Conservation (phyloP, 1,140 invertebrate species). For the Euwallacea similis region DNA sequence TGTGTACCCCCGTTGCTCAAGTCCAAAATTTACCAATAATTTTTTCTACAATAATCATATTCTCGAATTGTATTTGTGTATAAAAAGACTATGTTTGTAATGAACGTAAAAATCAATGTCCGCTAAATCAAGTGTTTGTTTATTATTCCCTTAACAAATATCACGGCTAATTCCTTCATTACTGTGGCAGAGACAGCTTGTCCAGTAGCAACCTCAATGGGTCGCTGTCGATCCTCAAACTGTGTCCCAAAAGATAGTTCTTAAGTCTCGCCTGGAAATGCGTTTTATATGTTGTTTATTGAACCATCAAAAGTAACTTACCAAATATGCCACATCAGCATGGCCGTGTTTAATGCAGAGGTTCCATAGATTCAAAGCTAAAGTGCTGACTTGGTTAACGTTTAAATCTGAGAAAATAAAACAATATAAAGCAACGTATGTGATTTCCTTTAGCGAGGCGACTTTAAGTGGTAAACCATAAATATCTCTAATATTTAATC, state of each 20-base stretch:
- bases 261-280: background rate
- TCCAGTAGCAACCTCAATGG: background rate
- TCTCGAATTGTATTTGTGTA: too few relatives aligned
- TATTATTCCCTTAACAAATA: too few relatives aligned
- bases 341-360: conserved; percentile 66
- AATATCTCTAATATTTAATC: background rate
- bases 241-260: background rate
- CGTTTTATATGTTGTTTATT: conserved; percentile 53
- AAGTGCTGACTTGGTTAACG: conserved; percentile 59
- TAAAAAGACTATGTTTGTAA: too few relatives aligned
- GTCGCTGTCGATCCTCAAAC: background rate
- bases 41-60: too few relatives aligned
- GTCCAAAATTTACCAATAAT: too few relatives aligned
- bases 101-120: background rate
- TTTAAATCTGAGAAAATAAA: conserved; percentile 59
- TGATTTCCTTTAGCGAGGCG: background rate
- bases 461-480: too few relatives aligned
- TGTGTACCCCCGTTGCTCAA: too few relatives aligned
- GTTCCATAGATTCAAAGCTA: conserved; percentile 79
- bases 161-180: too few relatives aligned
- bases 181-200: background rate
- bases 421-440: too few relatives aligned
- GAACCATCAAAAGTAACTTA: conserved; percentile 29
- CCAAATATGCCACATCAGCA: conserved; percentile 57
- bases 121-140: too few relatives aligned